These are phyloP conservation scores for Typhlomys cinereus DNA, from an alignment of 2,113 vertebrate genomes.

Conservation along the genomic window DNA sequence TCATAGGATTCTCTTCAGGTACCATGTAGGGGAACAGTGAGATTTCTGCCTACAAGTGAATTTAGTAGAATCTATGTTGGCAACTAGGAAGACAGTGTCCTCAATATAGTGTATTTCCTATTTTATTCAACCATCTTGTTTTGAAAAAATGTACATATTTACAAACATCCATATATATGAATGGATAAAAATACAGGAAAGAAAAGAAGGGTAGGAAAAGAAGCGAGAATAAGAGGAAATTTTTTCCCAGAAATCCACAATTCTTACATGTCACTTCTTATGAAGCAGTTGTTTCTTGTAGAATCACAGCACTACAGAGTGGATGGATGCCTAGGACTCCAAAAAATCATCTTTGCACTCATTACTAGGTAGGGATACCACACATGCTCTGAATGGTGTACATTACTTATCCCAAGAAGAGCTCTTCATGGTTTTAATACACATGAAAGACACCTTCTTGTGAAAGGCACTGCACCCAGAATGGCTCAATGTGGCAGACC, in stretches of 20 bases:
- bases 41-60: too few relatives aligned
- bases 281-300: background rate
- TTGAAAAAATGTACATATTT: too few relatives aligned
- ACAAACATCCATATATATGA: background rate
- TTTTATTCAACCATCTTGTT: too few relatives aligned
- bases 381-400: background rate
- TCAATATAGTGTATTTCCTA: too few relatives aligned
- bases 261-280: background rate
- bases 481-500: background rate
- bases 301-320: background rate
- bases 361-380: background rate
- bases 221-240: background rate
- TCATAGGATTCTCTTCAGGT: too few relatives aligned
- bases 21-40: too few relatives aligned
- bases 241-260: background rate
- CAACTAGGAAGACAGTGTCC: too few relatives aligned
- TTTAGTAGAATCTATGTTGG: too few relatives aligned
- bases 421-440: background rate
- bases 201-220: background rate
- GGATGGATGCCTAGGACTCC: background rate
- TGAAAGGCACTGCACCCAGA: conserved; percentile 42
- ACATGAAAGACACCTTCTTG: conserved; percentile 38
- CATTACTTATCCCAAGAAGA: conserved; percentile 28
- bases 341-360: background rate
- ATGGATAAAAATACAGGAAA: background rate